phyloP scores from a whole-genome alignment of 2,888 invertebrate genomes.

The Mayetiola destructor region DNA sequence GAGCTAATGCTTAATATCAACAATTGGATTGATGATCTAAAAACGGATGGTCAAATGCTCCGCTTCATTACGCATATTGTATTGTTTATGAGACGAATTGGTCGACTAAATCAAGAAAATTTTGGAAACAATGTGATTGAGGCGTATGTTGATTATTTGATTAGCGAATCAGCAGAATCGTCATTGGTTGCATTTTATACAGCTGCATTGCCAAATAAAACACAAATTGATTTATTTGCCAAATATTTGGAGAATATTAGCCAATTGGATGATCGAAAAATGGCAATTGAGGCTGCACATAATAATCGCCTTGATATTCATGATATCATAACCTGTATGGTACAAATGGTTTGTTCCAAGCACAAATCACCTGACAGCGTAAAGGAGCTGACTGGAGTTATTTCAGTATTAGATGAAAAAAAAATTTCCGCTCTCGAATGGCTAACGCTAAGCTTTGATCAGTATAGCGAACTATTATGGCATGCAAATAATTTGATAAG shows the following conservation, averaged over 20 bases:
- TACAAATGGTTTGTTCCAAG: constrained; percentile 50
- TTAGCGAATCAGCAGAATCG: constrained; percentile 49
- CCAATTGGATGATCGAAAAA: constrained; percentile 41
- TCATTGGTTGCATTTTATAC: constrained; percentile 74
- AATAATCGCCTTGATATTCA: constrained; percentile 68
- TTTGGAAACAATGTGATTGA: constrained; percentile 62
- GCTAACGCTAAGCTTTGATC: constrained; percentile 64
- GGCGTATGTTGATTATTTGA: constrained; percentile 52
- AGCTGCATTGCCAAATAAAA: constrained; percentile 53
- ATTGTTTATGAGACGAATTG: constrained; percentile 66
- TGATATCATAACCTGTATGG: constrained; percentile 68
- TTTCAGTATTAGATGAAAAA: constrained; percentile 52
- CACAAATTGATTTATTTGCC: constrained; percentile 51
- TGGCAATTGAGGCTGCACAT: constrained; percentile 54
- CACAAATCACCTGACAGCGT: constrained; percentile 26
- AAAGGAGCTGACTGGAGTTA: constrained; percentile 33
- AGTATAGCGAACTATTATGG: constrained; percentile 66
- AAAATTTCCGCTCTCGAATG: constrained; percentile 74
- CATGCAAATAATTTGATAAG: constrained; percentile 82
- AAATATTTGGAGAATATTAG: constrained; percentile 53
- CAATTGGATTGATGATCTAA: constrained; percentile 44
- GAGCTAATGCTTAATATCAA: constrained; percentile 57
- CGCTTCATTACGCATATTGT: constrained; percentile 59
- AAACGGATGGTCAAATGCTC: constrained; percentile 37
- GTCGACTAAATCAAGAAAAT: constrained; percentile 53